These are phyloP conservation scores for Sminthurinus aureus DNA, from an alignment of 2,888 invertebrate genomes.

Conservation along the genomic window DNA sequence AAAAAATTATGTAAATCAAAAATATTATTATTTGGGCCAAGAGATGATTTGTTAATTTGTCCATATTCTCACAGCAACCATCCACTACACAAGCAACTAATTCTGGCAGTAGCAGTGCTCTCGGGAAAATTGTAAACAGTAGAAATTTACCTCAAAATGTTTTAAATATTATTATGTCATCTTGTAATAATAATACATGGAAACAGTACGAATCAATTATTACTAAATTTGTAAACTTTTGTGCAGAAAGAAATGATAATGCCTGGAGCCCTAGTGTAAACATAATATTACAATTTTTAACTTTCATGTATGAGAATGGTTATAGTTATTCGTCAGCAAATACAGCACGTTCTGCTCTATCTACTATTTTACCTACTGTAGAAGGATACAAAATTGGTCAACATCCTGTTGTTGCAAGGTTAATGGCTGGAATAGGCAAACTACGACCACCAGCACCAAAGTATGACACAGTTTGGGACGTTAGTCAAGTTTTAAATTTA, in stretches of 20 bases:
- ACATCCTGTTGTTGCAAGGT: conserved; percentile 26
- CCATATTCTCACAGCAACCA: too few species aligned
- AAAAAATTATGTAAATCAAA: too few species aligned
- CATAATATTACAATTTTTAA: conserved; percentile 13
- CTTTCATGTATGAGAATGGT: background rate
- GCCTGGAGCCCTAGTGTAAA: background rate
- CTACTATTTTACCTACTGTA: conserved; percentile 7
- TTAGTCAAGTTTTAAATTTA: conserved; percentile 8
- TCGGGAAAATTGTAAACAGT: too few species aligned
- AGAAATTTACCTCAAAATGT: too few species aligned
- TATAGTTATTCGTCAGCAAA: conserved; percentile 26
- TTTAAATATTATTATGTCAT: too few species aligned
- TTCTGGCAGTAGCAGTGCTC: too few species aligned
- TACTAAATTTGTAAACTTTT: background rate
- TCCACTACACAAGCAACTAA: too few species aligned
- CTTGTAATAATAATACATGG: background rate
- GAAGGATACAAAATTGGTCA: background rate
- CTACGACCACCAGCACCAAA: conserved; percentile 23
- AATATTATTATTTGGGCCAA: too few species aligned
- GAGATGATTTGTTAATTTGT: too few species aligned
- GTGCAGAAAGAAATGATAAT: background rate
- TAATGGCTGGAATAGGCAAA: conserved; percentile 34
- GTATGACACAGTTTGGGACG: conserved; percentile 27
- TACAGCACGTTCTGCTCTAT: conserved; percentile 29
- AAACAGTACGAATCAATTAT: conserved; percentile 6